Base-by-base conservation (phyloP, 1,140 invertebrate genomes). In the Bathynomus jamesi region DNA sequence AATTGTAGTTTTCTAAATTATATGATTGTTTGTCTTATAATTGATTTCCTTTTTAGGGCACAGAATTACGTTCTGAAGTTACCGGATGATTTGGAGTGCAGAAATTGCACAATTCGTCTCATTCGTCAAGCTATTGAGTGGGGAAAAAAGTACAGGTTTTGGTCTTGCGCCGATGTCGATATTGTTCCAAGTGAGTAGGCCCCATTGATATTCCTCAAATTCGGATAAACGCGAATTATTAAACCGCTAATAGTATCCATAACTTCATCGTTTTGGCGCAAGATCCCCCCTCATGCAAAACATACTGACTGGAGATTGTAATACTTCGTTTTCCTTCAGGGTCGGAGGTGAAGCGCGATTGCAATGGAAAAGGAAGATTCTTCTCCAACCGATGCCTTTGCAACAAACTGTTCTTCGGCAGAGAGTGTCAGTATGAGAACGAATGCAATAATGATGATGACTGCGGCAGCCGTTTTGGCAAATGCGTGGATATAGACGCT, bases 151-250 rank as follows among this genome's bases (percentile, higher is more conserved):
- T 97, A 96, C 81, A 85, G 88, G 75, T 97, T 98, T 83, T 95
- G 93, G 92, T 95, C 93, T 0, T 98, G 96, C 79, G 91, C 95
- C 2, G 95, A 98, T 83, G 89, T 98, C 61, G 93, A 96, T 79
- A 92, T 98, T 75, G 86, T 83, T 28, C 77, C 69, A 11, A 29
- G 73, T 76, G 67, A 69, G 72, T 67, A 32, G n/a, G n/a, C n/a
- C n/a, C n/a, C n/a, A n/a, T n/a, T n/a, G n/a, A n/a, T n/a, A n/a
- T n/a, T n/a, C n/a, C n/a, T n/a, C n/a, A n/a, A n/a, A n/a, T n/a
- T n/a, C n/a, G n/a, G n/a, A n/a, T n/a, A n/a, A n/a, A n/a, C n/a
- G n/a, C n/a, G n/a, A n/a, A n/a, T n/a, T n/a, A n/a, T n/a, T n/a
- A n/a, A n/a, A n/a, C n/a, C n/a, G n/a, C n/a, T n/a, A n/a, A n/a